Evolutionary conservation across 2,113 vertebrate species (phyloP).

Genomic region (Alethe diademata): DNA sequence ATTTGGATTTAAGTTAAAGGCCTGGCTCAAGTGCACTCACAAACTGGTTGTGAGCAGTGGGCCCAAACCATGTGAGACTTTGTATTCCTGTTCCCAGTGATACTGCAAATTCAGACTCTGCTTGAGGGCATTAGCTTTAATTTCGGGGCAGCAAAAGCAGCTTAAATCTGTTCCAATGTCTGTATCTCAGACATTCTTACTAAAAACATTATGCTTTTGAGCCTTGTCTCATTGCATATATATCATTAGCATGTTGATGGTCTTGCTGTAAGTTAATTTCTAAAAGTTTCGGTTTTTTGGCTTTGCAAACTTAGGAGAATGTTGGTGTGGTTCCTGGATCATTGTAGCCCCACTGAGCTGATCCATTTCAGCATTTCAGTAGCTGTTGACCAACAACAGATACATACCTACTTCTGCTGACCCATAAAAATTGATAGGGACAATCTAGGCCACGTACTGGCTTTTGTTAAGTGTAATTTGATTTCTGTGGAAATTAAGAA

Average conservation of each 20-base stretch:
- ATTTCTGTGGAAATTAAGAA: background rate
- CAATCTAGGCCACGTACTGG: background rate
- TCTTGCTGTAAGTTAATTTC: background rate
- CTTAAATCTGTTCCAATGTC: background rate
- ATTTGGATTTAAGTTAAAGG: background rate
- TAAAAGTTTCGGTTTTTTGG: background rate
- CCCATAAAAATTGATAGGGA: background rate
- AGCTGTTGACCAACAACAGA: background rate
- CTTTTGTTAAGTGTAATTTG: background rate
- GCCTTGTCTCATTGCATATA: background rate
- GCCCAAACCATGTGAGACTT: fast-evolving
- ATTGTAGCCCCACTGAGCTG: fast-evolving
- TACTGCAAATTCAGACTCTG: background rate
- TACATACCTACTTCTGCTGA: background rate
- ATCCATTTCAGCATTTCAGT: background rate
- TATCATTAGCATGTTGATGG: background rate
- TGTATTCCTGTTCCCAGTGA: background rate
- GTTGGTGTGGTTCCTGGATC: background rate
- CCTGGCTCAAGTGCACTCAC: background rate
- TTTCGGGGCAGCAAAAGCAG: background rate
- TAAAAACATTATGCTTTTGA: background rate
- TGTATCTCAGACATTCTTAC: background rate
- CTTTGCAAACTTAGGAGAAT: background rate
- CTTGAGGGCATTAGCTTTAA: background rate
- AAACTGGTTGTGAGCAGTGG: background rate